phyloP scores from a whole-genome alignment of 1,140 invertebrate species.

The Bombus pascuorum region DNA sequence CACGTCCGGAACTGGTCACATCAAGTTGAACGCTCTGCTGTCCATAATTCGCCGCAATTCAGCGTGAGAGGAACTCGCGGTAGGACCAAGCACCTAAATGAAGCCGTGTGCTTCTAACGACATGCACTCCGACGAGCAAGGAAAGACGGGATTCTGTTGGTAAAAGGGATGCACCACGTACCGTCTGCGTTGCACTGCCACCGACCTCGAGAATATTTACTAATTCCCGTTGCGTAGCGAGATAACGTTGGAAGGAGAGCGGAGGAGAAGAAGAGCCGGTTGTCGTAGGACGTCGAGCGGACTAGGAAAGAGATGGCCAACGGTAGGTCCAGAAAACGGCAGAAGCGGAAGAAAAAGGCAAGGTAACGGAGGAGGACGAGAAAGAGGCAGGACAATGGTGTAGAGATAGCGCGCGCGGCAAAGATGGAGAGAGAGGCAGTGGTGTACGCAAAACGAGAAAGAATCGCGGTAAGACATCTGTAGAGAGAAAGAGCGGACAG shows the following conservation, averaged over 20 bases:
- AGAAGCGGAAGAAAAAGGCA: conserved; percentile 30
- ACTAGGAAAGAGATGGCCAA: conserved; percentile 13
- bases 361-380: not conserved
- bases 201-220: conserved; percentile 69
- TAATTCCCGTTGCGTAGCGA: conserved; percentile 77
- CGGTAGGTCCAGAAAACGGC: conserved; percentile 18
- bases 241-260: conserved; percentile 71
- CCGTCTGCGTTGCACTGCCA: conserved; percentile 38
- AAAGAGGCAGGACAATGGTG: conserved; percentile 17
- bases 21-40: not conserved
- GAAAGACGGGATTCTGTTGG: conserved; percentile 22
- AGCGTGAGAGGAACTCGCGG: not conserved
- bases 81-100: conserved; percentile 21
- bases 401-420: not conserved
- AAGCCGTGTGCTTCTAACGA: conserved; percentile 42
- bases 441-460: conserved; percentile 52
- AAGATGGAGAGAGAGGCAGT: not conserved
- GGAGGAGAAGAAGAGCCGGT: not conserved
- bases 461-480: conserved; percentile 33
- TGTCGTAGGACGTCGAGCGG: conserved; percentile 43
- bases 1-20: not conserved
- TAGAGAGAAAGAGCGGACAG: conserved; percentile 13
- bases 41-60: conserved; percentile 10
- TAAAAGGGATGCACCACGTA: conserved; percentile 31
- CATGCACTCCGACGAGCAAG: conserved; percentile 10